phyloP scores from a whole-genome alignment of 2,113 vertebrate genomes.

The Pangasianodon gigas region DNA sequence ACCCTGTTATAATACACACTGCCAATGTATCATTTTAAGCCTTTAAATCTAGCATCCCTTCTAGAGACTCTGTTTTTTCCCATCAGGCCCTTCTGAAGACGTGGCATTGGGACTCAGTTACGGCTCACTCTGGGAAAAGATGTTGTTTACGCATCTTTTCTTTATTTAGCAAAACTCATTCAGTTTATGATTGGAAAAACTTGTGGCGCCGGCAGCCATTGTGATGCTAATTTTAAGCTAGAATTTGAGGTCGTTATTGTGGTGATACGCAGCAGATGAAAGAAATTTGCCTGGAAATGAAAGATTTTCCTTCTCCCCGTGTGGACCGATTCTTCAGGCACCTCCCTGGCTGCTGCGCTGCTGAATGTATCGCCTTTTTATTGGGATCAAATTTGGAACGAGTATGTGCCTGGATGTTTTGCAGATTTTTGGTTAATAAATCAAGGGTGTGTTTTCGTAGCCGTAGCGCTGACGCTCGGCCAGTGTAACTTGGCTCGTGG shows the following conservation, averaged over 20 bases:
- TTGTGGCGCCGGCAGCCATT: constrained; percentile 26
- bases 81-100: constrained; percentile 11
- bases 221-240: constrained; percentile 32
- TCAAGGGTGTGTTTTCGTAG: constrained; percentile 26
- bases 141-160: constrained; percentile 29
- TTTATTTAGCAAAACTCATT: constrained; percentile 8
- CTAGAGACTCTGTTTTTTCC: background rate
- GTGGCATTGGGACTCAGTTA: constrained; percentile 61
- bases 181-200: constrained; percentile 42
- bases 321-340: background rate
- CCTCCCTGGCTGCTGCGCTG: background rate
- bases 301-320: background rate
- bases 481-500: constrained; percentile 37
- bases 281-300: constrained; percentile 22
- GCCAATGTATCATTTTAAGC: background rate
- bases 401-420: background rate
- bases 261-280: background rate
- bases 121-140: constrained; percentile 52
- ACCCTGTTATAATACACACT: background rate
- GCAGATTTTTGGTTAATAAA: constrained; percentile 26
- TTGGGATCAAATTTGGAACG: constrained; percentile 17
- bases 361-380: constrained; percentile 5
- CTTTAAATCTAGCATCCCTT: background rate
- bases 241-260: background rate
- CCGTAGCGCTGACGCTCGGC: background rate